Percentiles rank a stretch among this genome's conserved stretches.
These are phyloP conservation scores for Drosophila murphyi DNA, from an alignment of 1,140 invertebrate species.

Conservation along the genomic window DNA sequence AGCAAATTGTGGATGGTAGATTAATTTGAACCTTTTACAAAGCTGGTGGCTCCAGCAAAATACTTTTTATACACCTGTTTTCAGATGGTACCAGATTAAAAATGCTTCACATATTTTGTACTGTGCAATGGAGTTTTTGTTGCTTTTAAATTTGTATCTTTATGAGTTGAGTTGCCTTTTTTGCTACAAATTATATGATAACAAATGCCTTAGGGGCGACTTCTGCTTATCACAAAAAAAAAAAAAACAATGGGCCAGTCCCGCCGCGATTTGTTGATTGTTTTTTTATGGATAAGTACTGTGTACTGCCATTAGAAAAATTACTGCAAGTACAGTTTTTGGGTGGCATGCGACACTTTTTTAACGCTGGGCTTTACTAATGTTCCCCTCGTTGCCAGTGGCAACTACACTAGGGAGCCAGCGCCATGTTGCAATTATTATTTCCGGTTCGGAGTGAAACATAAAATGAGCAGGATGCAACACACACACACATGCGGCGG, in stretches of 20 bases:
- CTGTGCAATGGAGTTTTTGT: not conserved
- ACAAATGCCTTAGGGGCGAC: not conserved
- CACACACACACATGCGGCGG: constrained; percentile 38
- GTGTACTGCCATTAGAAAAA: constrained; percentile 7
- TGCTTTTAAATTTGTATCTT: not conserved
- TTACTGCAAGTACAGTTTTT: constrained; percentile 12
- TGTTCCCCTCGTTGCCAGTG: constrained; percentile 50
- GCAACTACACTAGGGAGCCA: constrained; percentile 49
- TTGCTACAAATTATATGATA: not conserved
- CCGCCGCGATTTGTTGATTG: not conserved
- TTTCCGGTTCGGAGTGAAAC: constrained; percentile 77
- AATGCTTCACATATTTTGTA: not conserved
- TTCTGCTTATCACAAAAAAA: not conserved
- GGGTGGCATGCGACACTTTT: constrained; percentile 56
- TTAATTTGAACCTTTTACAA: no score
- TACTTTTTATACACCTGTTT: no score
- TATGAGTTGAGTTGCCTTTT: not conserved
- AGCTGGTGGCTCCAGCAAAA: no score
- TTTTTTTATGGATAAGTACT: not conserved
- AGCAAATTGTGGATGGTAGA: no score
- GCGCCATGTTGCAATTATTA: constrained; percentile 80
- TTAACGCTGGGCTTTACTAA: constrained; percentile 60
- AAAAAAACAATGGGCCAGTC: not conserved
- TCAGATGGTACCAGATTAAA: no score
- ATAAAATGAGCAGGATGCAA: constrained; percentile 79